These are phyloP conservation scores for Diadegma fenestrale DNA, from an alignment of 2,888 invertebrate genomes.

Conservation along the genomic window DNA sequence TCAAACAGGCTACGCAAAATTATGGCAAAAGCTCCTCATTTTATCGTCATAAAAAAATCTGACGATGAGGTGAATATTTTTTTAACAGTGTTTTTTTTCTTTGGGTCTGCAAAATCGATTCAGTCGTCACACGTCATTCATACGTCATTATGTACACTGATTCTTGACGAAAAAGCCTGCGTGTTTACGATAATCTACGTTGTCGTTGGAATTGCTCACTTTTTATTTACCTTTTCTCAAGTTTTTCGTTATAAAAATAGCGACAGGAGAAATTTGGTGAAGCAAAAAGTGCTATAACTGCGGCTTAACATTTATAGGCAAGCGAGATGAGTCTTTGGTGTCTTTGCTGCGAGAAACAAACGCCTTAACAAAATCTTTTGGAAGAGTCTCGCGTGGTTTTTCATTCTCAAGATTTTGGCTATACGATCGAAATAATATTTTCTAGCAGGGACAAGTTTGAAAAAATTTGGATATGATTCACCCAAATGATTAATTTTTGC, in stretches of 20 bases:
- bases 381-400: conserved; percentile 19
- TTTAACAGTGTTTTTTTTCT: not conserved
- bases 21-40: conserved; percentile 46
- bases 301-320: conserved; percentile 23
- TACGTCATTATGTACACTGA: conserved; percentile 58
- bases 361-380: conserved; percentile 16
- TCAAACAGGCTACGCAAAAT: conserved; percentile 53
- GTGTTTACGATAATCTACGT: conserved; percentile 3
- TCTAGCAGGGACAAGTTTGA: not conserved
- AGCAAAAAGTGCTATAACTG: conserved; percentile 45
- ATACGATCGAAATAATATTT: conserved; percentile 6
- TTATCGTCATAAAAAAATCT: conserved; percentile 3
- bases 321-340: conserved; percentile 29
- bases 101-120: conserved; percentile 33
- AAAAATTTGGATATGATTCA: not conserved
- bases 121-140: conserved; percentile 52
- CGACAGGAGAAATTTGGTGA: conserved; percentile 59
- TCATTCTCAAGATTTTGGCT: not conserved
- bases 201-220: conserved; percentile 13
- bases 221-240: conserved; percentile 15
- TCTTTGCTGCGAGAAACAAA: conserved; percentile 29
- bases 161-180: conserved; percentile 31
- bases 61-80: not conserved
- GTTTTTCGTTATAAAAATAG: conserved; percentile 64
- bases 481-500: conserved; percentile 5